Conservation (phyloP, 1,140 invertebrate species). For the Archegozetes longisetosus region DNA sequence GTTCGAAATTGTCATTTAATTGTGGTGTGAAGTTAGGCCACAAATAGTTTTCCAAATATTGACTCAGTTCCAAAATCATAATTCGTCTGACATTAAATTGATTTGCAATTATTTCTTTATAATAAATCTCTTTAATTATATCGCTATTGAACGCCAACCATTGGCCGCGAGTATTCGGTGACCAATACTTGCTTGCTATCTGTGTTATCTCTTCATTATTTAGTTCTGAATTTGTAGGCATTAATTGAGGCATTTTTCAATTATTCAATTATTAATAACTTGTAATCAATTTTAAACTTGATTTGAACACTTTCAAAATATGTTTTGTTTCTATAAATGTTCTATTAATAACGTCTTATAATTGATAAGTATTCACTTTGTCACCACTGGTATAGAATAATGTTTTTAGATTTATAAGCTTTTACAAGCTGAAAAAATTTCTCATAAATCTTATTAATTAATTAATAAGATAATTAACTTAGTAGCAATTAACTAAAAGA, state of each 20-base stretch:
- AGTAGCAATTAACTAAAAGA: no score
- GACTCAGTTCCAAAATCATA: constrained; percentile 91
- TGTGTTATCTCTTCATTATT: not conserved
- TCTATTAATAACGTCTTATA: no score
- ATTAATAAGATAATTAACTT: no score
- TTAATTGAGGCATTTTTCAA: not conserved
- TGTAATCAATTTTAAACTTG: no score
- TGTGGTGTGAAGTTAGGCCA: constrained; percentile 94
- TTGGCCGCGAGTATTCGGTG: not conserved
- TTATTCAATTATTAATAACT: no score
- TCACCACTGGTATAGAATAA: no score
- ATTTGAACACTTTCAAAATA: no score
- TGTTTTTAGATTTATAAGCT: no score
- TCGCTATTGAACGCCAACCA: not conserved
- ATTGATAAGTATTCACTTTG: no score
- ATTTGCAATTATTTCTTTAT: not conserved
- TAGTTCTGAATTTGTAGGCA: not conserved
- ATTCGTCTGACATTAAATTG: constrained; percentile 31
- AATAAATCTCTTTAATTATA: not conserved
- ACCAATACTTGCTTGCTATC: not conserved
- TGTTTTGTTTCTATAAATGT: no score
- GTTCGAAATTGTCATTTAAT: constrained; percentile 25
- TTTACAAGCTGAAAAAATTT: no score
- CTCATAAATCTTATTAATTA: no score
- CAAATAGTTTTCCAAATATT: constrained; percentile 89